Percentiles rank a stretch among this genome's conserved stretches.
phyloP scores from a whole-genome alignment of 2,797 vertebrate species.

The Sebastes cheni region DNA sequence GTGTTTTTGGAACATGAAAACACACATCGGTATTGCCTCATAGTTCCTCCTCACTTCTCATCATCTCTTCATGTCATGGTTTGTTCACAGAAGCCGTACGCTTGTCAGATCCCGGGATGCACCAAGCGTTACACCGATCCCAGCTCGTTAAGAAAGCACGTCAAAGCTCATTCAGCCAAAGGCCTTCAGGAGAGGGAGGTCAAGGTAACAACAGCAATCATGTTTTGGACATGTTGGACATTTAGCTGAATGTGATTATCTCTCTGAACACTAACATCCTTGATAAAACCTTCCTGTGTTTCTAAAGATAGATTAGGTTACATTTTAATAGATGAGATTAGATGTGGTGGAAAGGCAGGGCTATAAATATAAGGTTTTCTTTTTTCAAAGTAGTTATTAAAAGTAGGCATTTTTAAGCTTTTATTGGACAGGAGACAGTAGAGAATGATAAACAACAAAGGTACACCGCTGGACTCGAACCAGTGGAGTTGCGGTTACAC shows the following conservation, averaged over 20 bases:
- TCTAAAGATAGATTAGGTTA: neutral
- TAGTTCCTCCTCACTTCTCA: neutral
- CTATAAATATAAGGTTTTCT: neutral
- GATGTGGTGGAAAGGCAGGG: neutral
- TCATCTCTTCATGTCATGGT: neutral
- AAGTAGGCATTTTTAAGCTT: neutral
- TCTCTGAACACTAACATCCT: neutral
- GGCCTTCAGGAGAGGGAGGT: slow-evolving; percentile 87
- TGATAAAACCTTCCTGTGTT: slow-evolving; percentile 4
- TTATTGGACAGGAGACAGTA: neutral
- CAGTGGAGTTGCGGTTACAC: neutral
- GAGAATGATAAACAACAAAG: neutral
- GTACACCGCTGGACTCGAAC: neutral
- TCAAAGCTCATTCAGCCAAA: slow-evolving; percentile 92
- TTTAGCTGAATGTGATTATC: neutral
- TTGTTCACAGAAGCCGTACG: slow-evolving; percentile 90
- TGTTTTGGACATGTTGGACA: neutral
- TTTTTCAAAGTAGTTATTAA: neutral
- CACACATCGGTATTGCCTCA: neutral
- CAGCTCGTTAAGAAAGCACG: slow-evolving; percentile 97
- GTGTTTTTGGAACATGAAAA: neutral
- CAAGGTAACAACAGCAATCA: slow-evolving; percentile 82
- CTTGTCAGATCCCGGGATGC: slow-evolving; percentile 95
- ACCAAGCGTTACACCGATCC: slow-evolving; percentile 99
- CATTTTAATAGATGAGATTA: neutral